Conservation (phyloP, 1,140 invertebrate species). For the Brachionus plicatilis region DNA sequence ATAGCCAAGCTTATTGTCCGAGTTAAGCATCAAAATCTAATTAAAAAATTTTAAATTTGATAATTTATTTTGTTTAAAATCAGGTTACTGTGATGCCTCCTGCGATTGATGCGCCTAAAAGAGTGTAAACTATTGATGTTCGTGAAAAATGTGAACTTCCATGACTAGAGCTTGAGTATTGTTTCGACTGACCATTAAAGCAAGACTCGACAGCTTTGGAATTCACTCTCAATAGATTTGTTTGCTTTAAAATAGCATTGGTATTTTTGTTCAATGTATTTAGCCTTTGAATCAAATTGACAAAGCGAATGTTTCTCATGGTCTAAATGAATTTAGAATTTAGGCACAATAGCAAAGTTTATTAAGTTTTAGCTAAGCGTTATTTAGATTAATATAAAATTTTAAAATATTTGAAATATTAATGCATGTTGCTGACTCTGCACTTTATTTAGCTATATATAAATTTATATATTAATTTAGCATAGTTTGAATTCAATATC, state of each 20-base stretch:
- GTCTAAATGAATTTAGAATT: neutral
- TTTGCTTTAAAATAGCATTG: neutral
- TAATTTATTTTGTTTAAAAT: neutral
- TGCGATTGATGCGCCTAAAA: neutral
- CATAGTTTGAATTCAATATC: neutral
- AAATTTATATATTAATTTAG: neutral
- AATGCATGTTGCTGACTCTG: neutral
- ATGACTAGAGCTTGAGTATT: neutral
- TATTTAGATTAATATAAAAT: neutral
- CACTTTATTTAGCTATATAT: neutral
- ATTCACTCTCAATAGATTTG: neutral
- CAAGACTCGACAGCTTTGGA: neutral
- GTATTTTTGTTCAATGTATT: constrained; percentile 5
- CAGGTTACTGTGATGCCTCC: neutral
- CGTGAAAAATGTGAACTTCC: neutral
- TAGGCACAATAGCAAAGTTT: neutral
- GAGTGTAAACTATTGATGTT: neutral
- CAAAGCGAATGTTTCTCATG: constrained; percentile 17
- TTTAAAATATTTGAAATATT: neutral
- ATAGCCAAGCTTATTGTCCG: neutral
- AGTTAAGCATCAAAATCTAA: neutral
- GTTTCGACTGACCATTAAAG: neutral
- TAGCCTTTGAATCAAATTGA: neutral
- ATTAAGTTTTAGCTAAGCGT: neutral
- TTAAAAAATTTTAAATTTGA: neutral